Conservation (phyloP, 2,113 vertebrate genomes). For the Propithecus coquereli region DNA sequence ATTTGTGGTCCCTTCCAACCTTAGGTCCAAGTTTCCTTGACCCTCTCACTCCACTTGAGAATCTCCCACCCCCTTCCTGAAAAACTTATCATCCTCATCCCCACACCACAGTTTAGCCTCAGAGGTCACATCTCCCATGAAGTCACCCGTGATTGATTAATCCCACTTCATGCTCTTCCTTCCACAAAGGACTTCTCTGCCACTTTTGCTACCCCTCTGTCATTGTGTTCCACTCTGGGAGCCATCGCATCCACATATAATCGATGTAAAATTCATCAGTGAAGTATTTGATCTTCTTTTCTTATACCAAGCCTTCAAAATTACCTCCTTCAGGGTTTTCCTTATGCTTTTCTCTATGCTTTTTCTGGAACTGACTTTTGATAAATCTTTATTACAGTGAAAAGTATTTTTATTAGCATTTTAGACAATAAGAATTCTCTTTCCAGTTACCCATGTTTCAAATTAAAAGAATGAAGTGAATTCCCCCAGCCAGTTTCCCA, state of each 20-base stretch:
- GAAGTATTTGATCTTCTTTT: background rate
- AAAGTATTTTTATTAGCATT: background rate
- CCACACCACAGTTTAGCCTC: too few relatives aligned
- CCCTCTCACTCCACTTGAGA: background rate
- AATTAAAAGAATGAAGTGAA: background rate
- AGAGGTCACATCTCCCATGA: background rate
- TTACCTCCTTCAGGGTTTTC: slow-evolving; percentile 6
- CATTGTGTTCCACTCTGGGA: background rate
- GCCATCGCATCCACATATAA: background rate
- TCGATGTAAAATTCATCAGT: background rate
- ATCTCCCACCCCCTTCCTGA: background rate
- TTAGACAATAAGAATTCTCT: background rate
- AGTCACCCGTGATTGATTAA: background rate
- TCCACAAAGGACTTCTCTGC: background rate
- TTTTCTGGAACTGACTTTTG: background rate
- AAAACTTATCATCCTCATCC: background rate
- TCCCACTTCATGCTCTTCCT: background rate
- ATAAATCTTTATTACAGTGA: slow-evolving; percentile 2
- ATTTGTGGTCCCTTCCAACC: background rate
- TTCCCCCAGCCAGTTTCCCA: background rate
- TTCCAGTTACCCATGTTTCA: background rate
- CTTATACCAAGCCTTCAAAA: background rate
- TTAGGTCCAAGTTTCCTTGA: background rate
- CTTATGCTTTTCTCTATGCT: background rate
- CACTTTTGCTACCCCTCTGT: background rate